Conservation (phyloP, 2,113 vertebrate species). For the Athene noctua region DNA sequence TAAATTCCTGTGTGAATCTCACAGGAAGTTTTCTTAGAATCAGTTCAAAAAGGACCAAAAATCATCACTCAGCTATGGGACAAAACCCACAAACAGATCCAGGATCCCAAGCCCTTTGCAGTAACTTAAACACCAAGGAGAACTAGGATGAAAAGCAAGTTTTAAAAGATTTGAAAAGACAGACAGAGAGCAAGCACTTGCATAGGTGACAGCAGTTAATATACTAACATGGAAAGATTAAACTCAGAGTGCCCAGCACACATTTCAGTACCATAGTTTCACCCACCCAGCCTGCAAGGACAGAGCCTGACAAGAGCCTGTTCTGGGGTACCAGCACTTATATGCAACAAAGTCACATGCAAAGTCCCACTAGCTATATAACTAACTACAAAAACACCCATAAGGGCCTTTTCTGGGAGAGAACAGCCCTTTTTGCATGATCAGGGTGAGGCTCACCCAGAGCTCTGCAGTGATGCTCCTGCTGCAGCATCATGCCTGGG, state of each 20-base stretch:
- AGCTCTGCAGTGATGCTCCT: background rate
- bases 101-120: background rate
- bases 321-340: background rate
- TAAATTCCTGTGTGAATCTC: background rate
- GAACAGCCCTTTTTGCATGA: background rate
- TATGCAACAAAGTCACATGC: rapidly evolving
- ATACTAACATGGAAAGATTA: background rate
- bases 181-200: background rate
- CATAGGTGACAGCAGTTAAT: background rate
- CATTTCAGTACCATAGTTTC: rapidly evolving
- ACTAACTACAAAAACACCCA: background rate
- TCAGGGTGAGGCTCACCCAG: background rate
- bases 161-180: background rate
- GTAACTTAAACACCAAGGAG: background rate
- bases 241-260: background rate
- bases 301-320: background rate
- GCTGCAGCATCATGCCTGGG: rapidly evolving
- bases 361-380: background rate
- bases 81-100: rapidly evolving
- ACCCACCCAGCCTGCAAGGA: background rate
- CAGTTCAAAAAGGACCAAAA: background rate
- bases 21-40: background rate
- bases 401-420: background rate
- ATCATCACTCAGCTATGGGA: background rate
- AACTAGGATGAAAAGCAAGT: background rate